Base-by-base conservation (phyloP, 2,888 invertebrate species). In the Folsomia candida region DNA sequence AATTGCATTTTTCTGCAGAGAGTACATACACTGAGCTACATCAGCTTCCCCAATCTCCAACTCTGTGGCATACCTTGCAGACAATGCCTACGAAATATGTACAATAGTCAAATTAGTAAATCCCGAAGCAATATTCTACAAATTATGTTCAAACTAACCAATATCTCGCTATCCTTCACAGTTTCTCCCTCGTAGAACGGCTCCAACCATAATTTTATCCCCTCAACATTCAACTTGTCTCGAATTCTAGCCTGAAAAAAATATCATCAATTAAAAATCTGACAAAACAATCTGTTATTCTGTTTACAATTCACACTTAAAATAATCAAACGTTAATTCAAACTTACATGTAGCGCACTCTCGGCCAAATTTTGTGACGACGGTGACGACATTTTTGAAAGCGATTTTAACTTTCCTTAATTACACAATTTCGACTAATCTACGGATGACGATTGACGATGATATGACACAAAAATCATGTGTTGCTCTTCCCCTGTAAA, bases 171-270 rank as follows among this genome's bases (percentile, higher is more conserved):
- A 54, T 86, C 86, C 57, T 84, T 84, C 67, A 84, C 80, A 1
- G 59, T 63, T 26, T 84, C 85, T 22, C 87, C 84, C 28, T 82
- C 82, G 63, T 87, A 87, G 81, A 89, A 92, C 0, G 92, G 92
- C 20, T 88, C 84, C 78, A 89, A 85, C 92, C 93, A 93, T 71
- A 93, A 83, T 81, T 91, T 91, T 3, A 92, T 85, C 76, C 87
- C 86, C 70, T 89, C 88, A 68, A 85, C 84, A 77, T 91, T 90
- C 47, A 93, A 83, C 80, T 87, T 88, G 0, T 88, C 87, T 25
- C 90, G 86, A 18, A 91, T 24, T 1, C 77, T 67, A 22, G 79
- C 79, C 64, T 78, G 71, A 22, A 77, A 67, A 20, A 74, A 51
- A 61, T 51, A 66, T 59, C 63, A 69, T 63, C 51, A 2, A 54